Evolutionary conservation across 2,797 vertebrate genomes (phyloP).

Genomic region (Arnoldichthys spilopterus): DNA sequence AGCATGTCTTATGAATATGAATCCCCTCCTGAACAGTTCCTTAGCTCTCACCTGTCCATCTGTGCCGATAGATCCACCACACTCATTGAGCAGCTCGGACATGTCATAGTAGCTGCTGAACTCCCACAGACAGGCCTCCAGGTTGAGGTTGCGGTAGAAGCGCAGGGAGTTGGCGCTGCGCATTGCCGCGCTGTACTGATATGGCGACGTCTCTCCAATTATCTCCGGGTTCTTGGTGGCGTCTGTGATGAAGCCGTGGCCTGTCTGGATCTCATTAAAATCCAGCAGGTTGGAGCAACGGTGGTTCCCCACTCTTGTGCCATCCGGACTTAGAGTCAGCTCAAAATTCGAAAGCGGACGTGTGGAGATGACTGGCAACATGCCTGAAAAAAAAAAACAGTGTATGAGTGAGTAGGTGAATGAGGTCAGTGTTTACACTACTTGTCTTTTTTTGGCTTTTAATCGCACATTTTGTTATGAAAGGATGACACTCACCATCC

Average conservation of each 20-base stretch:
- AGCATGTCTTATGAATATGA: too few species aligned
- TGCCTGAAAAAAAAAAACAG: slow-evolving; percentile 68
- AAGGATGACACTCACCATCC: slow-evolving; percentile 74
- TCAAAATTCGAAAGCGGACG: slow-evolving; percentile 84
- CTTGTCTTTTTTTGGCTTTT: background rate
- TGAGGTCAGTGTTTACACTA: background rate
- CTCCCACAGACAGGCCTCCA: slow-evolving; percentile 87
- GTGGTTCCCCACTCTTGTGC: slow-evolving; percentile 84
- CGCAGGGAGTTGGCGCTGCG: slow-evolving; percentile 80
- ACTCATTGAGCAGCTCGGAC: slow-evolving; percentile 84
- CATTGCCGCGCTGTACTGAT: slow-evolving; percentile 79
- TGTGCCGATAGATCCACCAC: slow-evolving; percentile 83
- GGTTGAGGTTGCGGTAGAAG: slow-evolving; percentile 87
- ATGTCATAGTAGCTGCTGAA: slow-evolving; percentile 86
- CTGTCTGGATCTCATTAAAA: slow-evolving; percentile 86
- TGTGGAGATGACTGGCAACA: slow-evolving; percentile 86
- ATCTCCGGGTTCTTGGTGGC: slow-evolving; percentile 83
- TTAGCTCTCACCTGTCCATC: slow-evolving; percentile 80
- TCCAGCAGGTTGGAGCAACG: slow-evolving; percentile 88
- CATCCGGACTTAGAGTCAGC: slow-evolving; percentile 84
- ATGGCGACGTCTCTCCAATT: slow-evolving; percentile 83
- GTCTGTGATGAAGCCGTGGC: slow-evolving; percentile 84
- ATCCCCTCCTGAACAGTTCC: background rate
- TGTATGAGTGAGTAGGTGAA: background rate
- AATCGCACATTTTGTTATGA: background rate